These are phyloP conservation scores for Brachionus plicatilis DNA, from an alignment of 1,140 invertebrate species.

Conservation along the genomic window DNA sequence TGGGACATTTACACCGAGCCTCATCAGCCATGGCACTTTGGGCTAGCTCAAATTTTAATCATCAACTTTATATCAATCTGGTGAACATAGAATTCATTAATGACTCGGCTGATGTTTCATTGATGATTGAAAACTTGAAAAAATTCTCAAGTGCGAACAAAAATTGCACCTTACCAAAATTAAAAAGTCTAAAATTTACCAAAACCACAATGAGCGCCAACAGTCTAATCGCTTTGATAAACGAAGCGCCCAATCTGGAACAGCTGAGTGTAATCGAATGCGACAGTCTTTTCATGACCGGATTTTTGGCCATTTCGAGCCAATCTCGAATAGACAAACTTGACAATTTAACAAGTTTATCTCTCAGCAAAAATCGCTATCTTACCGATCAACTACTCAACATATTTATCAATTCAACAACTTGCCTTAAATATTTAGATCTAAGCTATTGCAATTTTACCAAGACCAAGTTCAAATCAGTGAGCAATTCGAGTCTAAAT, in stretches of 20 bases:
- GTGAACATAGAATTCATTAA: slow-evolving; percentile 26
- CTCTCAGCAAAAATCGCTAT: slow-evolving; percentile 15
- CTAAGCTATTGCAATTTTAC: slow-evolving; percentile 30
- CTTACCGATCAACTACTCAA: slow-evolving; percentile 9
- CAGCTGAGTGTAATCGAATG: neutral
- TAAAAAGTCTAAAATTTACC: slow-evolving; percentile 3
- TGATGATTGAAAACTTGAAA: slow-evolving; percentile 5
- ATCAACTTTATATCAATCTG: slow-evolving; percentile 11
- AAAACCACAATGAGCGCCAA: slow-evolving; percentile 16
- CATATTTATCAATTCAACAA: slow-evolving; percentile 2
- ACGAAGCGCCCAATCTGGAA: neutral
- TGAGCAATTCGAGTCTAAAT: neutral
- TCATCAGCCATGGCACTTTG: slow-evolving; percentile 11
- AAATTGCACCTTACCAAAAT: neutral
- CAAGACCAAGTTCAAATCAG: slow-evolving; percentile 38
- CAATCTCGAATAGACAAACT: neutral
- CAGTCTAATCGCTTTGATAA: neutral
- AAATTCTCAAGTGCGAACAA: neutral
- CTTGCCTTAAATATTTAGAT: neutral
- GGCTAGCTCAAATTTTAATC: slow-evolving; percentile 7
- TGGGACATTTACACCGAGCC: neutral
- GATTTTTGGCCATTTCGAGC: neutral
- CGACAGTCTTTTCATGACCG: slow-evolving; percentile 31
- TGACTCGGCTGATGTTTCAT: slow-evolving; percentile 25
- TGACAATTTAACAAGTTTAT: neutral